phyloP scores from a whole-genome alignment of 2,888 invertebrate species.

The Agrilus cyanescens region DNA sequence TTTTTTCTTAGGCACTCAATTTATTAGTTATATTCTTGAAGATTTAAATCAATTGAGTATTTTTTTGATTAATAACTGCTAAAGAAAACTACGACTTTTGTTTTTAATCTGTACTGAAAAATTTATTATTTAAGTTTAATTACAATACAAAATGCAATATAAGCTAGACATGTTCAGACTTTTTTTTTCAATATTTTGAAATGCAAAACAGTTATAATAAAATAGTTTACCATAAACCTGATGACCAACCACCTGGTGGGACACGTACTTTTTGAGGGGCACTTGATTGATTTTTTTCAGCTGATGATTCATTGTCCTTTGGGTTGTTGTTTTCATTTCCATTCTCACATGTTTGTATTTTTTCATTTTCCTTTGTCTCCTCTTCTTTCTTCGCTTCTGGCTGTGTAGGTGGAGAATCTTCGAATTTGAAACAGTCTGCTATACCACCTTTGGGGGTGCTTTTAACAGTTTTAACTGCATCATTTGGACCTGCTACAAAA shows the following conservation, averaged over 20 bases:
- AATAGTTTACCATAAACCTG: conserved; percentile 23
- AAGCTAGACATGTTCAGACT: too few relatives aligned
- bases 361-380: background rate
- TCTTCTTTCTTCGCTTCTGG: background rate
- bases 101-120: too few relatives aligned
- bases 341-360: background rate
- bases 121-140: too few relatives aligned
- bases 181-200: too few relatives aligned
- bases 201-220: too few relatives aligned
- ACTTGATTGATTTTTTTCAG: conserved; percentile 3
- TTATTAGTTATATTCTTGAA: too few relatives aligned
- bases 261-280: conserved; percentile 19
- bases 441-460: conserved; percentile 6
- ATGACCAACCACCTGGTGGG: conserved; percentile 28
- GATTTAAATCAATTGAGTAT: too few relatives aligned
- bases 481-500: background rate
- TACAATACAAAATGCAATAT: too few relatives aligned
- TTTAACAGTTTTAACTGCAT: conserved; percentile 1
- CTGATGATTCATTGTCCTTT: background rate
- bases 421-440: conserved; percentile 8
- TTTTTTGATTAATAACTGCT: too few relatives aligned
- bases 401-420: background rate
- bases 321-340: conserved; percentile 7
- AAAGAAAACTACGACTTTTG: too few relatives aligned
- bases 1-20: too few relatives aligned